A percentile compares a stretch with the other conserved stretches of the same genome.
These are phyloP conservation scores for Amphipyra berbera DNA, from an alignment of 2,888 invertebrate species.

Conservation along the genomic window DNA sequence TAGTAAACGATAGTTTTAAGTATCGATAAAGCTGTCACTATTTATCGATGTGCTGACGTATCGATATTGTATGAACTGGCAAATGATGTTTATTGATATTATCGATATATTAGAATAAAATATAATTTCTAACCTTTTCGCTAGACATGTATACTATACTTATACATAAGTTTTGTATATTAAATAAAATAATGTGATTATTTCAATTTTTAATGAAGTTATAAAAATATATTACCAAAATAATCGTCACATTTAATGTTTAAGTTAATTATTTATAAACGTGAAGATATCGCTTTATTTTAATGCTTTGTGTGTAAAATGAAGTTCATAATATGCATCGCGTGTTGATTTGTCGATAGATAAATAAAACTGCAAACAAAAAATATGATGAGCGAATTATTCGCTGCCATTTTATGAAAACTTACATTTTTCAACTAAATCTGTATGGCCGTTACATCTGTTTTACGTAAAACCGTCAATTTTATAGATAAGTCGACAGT, in stretches of 20 bases:
- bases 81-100: constrained; percentile 39
- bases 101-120: constrained; percentile 34
- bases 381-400: constrained; percentile 1
- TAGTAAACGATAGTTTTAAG: constrained; percentile 1
- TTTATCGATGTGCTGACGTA: constrained; percentile 16
- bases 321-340: constrained; percentile 41
- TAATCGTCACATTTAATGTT: constrained; percentile 62
- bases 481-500: constrained; percentile 18
- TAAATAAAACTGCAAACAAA: constrained; percentile 15
- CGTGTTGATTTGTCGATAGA: constrained; percentile 41
- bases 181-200: constrained; percentile 59
- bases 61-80: constrained; percentile 16
- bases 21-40: constrained; percentile 17
- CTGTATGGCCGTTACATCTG: not conserved
- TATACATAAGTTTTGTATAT: constrained; percentile 59
- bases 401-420: constrained; percentile 10
- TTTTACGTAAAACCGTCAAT: constrained; percentile 38
- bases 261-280: constrained; percentile 62
- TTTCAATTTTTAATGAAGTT: constrained; percentile 57
- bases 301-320: constrained; percentile 55
- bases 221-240: constrained; percentile 62
- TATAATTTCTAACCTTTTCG: constrained; percentile 53
- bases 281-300: constrained; percentile 48
- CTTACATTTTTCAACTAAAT: constrained; percentile 20
- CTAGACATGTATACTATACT: constrained; percentile 57